phyloP scores from a whole-genome alignment of 2,113 vertebrate genomes.

The Fregetta grallaria region DNA sequence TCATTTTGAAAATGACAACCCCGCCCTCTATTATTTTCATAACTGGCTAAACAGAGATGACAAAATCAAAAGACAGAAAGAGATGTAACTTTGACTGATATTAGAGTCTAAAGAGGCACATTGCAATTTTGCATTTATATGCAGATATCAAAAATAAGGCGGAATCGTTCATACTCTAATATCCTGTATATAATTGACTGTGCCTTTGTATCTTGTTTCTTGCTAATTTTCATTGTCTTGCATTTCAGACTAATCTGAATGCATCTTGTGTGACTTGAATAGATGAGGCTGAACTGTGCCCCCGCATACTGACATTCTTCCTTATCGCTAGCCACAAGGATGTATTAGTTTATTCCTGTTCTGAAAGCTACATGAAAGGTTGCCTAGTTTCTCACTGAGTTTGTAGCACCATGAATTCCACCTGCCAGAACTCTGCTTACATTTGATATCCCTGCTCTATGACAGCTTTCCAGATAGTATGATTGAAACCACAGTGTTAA shows the following conservation, averaged over 20 bases:
- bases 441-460: not conserved
- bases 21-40: not conserved
- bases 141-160: not conserved
- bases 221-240: constrained; percentile 23
- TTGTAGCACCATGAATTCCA: constrained; percentile 49
- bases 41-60: not conserved
- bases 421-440: constrained; percentile 2
- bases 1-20: not conserved
- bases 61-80: not conserved
- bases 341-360: constrained; percentile 26
- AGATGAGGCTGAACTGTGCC: not conserved
- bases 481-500: not conserved
- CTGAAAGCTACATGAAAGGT: constrained; percentile 1
- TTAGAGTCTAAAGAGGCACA: not conserved
- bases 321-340: not conserved
- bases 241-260: not conserved
- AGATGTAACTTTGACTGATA: not conserved
- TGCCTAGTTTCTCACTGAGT: constrained; percentile 10
- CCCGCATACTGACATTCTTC: not conserved
- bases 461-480: not conserved
- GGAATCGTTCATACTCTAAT: not conserved
- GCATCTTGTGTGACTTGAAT: not conserved
- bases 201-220: constrained; percentile 10
- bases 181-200: not conserved
- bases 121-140: not conserved